Evolutionary conservation across 2,797 vertebrate genomes (phyloP).

Genomic region (Vespertilio murinus): DNA sequence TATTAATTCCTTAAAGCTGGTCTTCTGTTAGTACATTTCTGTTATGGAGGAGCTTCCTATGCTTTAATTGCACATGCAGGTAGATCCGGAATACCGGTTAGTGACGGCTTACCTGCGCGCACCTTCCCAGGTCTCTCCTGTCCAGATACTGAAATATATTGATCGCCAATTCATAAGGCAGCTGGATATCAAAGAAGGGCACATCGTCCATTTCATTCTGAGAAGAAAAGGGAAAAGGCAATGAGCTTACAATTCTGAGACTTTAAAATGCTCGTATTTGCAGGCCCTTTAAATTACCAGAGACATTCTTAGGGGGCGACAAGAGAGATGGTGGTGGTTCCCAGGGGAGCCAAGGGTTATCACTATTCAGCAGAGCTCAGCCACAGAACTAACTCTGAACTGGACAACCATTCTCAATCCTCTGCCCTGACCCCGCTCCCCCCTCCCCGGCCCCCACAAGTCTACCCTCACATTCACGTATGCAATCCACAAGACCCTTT

Average conservation of each 20-base stretch:
- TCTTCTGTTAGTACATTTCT: neutral
- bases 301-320: accelerated
- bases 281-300: neutral
- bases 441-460: too few species aligned
- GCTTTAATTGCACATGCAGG: neutral
- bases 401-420: neutral
- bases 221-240: constrained; percentile 13
- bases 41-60: neutral
- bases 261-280: neutral
- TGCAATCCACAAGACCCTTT: neutral
- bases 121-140: constrained; percentile 91
- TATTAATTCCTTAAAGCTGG: neutral
- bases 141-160: constrained; percentile 94
- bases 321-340: neutral
- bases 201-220: constrained; percentile 98
- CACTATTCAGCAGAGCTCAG: neutral
- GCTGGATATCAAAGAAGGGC: constrained; percentile 95
- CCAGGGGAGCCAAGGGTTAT: neutral
- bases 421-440: neutral
- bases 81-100: neutral
- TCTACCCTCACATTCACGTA: neutral
- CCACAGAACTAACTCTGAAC: neutral
- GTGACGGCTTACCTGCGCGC: constrained; percentile 92
- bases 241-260: neutral
- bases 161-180: constrained; percentile 95